Evolutionary conservation across 1,140 invertebrate species (phyloP).

Genomic region (Sitophilus oryzae): DNA sequence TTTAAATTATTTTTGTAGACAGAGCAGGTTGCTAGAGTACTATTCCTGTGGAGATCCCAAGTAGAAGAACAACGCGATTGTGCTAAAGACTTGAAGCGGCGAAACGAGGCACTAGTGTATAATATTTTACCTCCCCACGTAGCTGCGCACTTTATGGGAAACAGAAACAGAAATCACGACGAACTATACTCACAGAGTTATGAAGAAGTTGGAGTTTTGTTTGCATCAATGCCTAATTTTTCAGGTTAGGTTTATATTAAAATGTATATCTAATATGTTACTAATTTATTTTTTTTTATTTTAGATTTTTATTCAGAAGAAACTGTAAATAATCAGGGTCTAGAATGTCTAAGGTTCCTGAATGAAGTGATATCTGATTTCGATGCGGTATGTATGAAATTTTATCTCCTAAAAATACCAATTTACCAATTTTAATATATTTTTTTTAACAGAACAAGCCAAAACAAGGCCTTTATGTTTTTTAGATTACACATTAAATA

Average conservation of each 20-base stretch:
- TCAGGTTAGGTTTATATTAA: too few relatives aligned
- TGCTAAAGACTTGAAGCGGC: constrained; percentile 75
- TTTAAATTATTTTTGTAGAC: too few relatives aligned
- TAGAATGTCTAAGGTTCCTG: constrained; percentile 91
- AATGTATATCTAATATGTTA: too few relatives aligned
- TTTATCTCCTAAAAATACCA: too few relatives aligned
- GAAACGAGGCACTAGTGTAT: constrained; percentile 85
- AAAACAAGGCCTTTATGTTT: too few relatives aligned
- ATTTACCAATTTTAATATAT: too few relatives aligned
- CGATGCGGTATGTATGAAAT: constrained; percentile 77
- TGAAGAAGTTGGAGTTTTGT: constrained; percentile 84
- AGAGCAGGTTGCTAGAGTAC: constrained; percentile 68
- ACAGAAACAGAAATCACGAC: constrained; percentile 70
- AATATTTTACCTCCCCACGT: constrained; percentile 86
- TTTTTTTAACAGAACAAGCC: too few relatives aligned
- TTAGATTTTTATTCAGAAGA: constrained; percentile 93
- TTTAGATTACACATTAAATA: too few relatives aligned
- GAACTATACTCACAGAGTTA: constrained; percentile 92
- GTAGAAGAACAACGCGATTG: constrained; percentile 71
- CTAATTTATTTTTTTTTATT: constrained; percentile 32
- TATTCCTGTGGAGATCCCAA: constrained; percentile 63
- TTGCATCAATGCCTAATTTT: constrained; percentile 94
- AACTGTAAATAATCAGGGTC: constrained; percentile 91
- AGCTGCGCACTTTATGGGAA: constrained; percentile 83
- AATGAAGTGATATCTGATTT: constrained; percentile 99